Percentiles rank a stretch among this genome's conserved stretches.
phyloP scores from a whole-genome alignment of 2,113 vertebrate genomes.

The Tupaia chinensis region DNA sequence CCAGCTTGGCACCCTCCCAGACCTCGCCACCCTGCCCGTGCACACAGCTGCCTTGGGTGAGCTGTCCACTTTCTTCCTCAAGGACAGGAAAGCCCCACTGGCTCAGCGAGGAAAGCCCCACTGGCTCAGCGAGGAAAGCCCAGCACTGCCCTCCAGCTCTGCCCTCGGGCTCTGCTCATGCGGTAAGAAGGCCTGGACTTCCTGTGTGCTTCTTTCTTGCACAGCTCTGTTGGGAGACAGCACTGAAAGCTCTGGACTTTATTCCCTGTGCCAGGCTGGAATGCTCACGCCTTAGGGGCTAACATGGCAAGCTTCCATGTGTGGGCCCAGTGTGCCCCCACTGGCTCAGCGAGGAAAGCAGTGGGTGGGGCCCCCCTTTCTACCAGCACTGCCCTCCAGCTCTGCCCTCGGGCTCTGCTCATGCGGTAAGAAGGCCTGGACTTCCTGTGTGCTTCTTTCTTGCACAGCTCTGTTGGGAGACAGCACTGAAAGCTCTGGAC shows the following conservation, averaged over 20 bases:
- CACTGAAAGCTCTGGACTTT: not conserved
- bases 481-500: not conserved
- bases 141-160: too few relatives aligned
- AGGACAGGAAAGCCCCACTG: not conserved
- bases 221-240: not conserved
- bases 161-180: not conserved
- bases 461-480: not conserved
- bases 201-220: not conserved
- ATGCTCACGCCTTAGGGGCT: not conserved
- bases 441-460: not conserved
- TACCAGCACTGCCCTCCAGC: too few relatives aligned
- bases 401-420: not conserved
- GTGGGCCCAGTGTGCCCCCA: too few relatives aligned
- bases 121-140: too few relatives aligned
- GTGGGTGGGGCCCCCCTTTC: too few relatives aligned
- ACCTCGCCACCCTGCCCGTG: fast-evolving
- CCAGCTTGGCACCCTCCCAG: not conserved
- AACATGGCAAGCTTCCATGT: too few relatives aligned
- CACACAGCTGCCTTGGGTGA: not conserved
- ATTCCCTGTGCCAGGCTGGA: not conserved
- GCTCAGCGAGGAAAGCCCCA: not conserved
- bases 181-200: not conserved
- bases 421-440: not conserved
- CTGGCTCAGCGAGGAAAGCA: not conserved
- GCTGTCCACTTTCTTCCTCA: not conserved